phyloP scores from a whole-genome alignment of 1,140 invertebrate species.

The Lepidurus apus region DNA sequence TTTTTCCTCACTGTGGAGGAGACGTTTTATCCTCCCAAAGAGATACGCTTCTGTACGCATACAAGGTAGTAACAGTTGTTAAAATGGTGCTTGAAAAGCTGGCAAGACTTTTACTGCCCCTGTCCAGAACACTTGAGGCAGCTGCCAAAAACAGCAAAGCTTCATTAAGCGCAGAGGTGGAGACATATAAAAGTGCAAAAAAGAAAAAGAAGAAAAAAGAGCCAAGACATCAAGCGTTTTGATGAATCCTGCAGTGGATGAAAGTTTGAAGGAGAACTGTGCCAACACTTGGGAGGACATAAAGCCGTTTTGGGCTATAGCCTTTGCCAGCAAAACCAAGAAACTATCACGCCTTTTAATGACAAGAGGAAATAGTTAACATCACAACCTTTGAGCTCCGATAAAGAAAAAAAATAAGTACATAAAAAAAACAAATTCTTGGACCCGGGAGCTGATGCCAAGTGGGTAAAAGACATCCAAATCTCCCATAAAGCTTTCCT shows the following conservation, averaged over 20 bases:
- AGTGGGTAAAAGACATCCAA: too few relatives aligned
- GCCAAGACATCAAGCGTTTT: not conserved
- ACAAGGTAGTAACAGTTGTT: conserved; percentile 10
- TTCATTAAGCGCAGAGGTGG: conserved; percentile 21
- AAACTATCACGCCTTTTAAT: too few relatives aligned
- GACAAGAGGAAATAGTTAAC: too few relatives aligned
- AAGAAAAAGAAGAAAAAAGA: not conserved
- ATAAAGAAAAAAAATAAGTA: too few relatives aligned
- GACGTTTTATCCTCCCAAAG: not conserved
- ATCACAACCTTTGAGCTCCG: too few relatives aligned
- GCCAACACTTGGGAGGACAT: not conserved
- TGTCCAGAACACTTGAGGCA: conserved; percentile 9
- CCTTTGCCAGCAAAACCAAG: not conserved
- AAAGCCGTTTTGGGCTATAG: not conserved
- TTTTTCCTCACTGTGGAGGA: not conserved
- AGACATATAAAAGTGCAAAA: not conserved
- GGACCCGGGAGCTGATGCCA: too few relatives aligned
- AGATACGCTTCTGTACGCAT: not conserved
- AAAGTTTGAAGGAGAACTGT: not conserved
- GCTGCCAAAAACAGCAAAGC: conserved; percentile 21
- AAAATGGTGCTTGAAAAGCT: not conserved
- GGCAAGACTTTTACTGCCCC: conserved; percentile 6
- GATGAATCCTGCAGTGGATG: conserved; percentile 4
- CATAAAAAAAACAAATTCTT: too few relatives aligned
- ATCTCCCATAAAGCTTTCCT: too few relatives aligned